Conservation (phyloP, 1,140 invertebrate genomes). For the Linepithema humile region DNA sequence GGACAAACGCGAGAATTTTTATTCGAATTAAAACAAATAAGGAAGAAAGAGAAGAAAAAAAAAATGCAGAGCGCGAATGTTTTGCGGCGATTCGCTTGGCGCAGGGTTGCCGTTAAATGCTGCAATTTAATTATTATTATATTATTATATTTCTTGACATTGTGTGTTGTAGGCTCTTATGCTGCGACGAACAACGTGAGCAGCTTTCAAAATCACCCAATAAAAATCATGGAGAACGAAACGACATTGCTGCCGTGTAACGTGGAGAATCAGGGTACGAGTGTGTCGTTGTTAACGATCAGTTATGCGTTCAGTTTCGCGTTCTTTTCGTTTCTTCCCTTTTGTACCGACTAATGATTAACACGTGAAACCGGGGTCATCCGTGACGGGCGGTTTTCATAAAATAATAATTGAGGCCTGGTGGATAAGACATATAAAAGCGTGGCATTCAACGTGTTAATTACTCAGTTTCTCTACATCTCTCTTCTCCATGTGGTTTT, state of each 20-base stretch:
- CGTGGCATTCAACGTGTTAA: too few species aligned
- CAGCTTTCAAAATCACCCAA: constrained; percentile 81
- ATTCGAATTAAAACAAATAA: background rate
- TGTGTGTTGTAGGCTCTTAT: constrained; percentile 29
- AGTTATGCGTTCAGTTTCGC: background rate
- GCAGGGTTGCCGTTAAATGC: background rate
- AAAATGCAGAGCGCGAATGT: background rate
- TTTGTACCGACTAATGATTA: constrained; percentile 7
- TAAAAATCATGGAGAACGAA: constrained; percentile 90
- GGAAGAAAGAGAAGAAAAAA: background rate
- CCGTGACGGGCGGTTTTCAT: too few species aligned
- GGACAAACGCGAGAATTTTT: background rate
- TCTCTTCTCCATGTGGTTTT: background rate
- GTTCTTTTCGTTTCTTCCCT: background rate
- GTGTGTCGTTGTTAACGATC: constrained; percentile 34
- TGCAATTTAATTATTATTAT: constrained; percentile 25
- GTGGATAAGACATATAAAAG: too few species aligned
- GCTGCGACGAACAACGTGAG: constrained; percentile 24
- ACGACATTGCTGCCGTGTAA: constrained; percentile 90
- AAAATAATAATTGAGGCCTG: too few species aligned
- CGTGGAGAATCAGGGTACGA: constrained; percentile 85
- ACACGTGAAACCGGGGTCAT: too few species aligned
- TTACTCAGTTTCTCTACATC: too few species aligned
- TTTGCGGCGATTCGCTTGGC: background rate
- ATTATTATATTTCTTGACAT: background rate